Evolutionary conservation across 2,797 vertebrate species (phyloP).

Genomic region (Rhinatrema bivittatum): DNA sequence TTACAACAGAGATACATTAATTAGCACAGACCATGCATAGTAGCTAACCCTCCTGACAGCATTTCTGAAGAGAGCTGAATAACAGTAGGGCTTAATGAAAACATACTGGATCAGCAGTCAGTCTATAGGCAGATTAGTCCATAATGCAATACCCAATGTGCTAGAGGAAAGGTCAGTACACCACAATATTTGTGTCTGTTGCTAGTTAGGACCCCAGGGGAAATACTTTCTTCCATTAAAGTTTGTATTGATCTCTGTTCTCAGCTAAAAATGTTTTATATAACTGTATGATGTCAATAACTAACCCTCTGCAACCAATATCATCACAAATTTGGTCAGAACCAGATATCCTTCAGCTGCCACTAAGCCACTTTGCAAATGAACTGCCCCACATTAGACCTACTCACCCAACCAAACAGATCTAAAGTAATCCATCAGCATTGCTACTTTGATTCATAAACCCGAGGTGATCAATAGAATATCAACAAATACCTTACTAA

Average conservation of each 20-base stretch:
- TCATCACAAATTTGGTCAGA: too few species aligned
- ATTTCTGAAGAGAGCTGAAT: background rate
- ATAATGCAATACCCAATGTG: background rate
- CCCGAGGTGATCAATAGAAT: too few species aligned
- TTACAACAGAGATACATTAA: too few species aligned
- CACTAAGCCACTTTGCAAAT: too few species aligned
- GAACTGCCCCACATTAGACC: too few species aligned
- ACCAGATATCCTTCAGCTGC: too few species aligned
- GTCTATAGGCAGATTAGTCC: constrained; percentile 6
- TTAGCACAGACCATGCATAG: background rate
- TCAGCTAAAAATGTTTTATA: background rate
- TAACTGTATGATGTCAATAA: constrained; percentile 5
- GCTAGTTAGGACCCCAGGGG: constrained; percentile 1
- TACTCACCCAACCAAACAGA: too few species aligned
- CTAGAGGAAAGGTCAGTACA: constrained; percentile 14
- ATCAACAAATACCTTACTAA: too few species aligned
- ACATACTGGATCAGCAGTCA: background rate
- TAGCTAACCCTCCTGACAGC: background rate
- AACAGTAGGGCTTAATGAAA: background rate
- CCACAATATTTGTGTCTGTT: background rate
- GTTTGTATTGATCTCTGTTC: background rate
- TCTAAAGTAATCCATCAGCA: too few species aligned
- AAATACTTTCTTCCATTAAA: constrained; percentile 1
- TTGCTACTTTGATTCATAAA: too few species aligned
- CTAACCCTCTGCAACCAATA: constrained; percentile 2